These are phyloP conservation scores for Megalonaias nervosa DNA, from an alignment of 1,140 invertebrate genomes.

Conservation along the genomic window DNA sequence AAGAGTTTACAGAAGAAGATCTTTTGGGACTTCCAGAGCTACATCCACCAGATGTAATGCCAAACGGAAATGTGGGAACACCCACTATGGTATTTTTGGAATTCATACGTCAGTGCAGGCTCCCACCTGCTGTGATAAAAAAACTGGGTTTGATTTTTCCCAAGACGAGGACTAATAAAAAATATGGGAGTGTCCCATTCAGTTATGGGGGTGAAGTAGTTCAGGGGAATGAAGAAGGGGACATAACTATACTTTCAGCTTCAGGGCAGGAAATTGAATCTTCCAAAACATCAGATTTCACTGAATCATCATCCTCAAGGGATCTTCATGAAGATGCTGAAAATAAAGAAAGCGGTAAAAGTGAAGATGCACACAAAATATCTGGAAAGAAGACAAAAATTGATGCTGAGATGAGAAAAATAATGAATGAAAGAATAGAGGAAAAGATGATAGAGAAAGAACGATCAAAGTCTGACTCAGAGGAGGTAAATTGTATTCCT, in stretches of 20 bases:
- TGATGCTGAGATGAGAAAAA: slow-evolving; percentile 48
- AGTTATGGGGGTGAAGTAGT: slow-evolving; percentile 69
- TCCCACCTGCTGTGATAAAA: slow-evolving; percentile 74
- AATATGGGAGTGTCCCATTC: slow-evolving; percentile 74
- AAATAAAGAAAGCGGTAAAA: not conserved
- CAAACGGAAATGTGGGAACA: slow-evolving; percentile 77
- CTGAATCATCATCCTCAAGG: slow-evolving; percentile 11
- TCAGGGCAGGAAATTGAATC: slow-evolving; percentile 35
- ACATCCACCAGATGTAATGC: slow-evolving; percentile 73
- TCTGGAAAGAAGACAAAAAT: slow-evolving; percentile 18
- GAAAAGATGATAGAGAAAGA: slow-evolving; percentile 60
- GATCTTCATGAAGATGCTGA: not conserved
- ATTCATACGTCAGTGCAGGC: slow-evolving; percentile 73
- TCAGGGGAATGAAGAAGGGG: slow-evolving; percentile 12
- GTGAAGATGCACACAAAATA: slow-evolving; percentile 2
- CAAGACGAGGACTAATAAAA: slow-evolving; percentile 65
- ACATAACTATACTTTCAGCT: slow-evolving; percentile 19
- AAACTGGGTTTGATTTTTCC: slow-evolving; percentile 72
- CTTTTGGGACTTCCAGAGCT: slow-evolving; percentile 71
- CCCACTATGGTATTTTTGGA: slow-evolving; percentile 74
- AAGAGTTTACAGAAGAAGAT: slow-evolving; percentile 62
- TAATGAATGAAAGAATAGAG: slow-evolving; percentile 57
- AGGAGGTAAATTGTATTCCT: slow-evolving; percentile 37
- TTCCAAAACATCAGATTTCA: slow-evolving; percentile 3
- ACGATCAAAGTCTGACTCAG: slow-evolving; percentile 32